Evolutionary conservation across 2,797 vertebrate species (phyloP), one percentile per base, ranked within the genome.

Genomic region (Myiotriccus ornatus): DNA sequence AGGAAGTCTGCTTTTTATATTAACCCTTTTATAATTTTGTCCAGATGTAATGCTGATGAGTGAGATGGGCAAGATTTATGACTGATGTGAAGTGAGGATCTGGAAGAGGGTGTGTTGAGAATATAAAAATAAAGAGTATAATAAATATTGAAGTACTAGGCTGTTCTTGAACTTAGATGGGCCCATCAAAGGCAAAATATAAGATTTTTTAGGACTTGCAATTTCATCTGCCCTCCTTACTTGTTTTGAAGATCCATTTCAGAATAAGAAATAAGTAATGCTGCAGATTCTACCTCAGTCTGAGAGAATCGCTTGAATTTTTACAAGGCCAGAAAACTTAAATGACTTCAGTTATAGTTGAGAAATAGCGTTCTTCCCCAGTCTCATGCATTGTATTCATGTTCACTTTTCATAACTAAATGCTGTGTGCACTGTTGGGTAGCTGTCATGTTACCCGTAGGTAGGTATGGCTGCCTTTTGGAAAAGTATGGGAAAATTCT

Each of bases 11-110:
- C 43, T 73, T 92, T 94, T 92, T 86, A 4, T 93, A 64, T 96
- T 96, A 90, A 95, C 87, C 74, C 80, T 88, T 96, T 82, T 93
- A 67, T 94, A 95, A 96, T 94, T 78, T 84, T 88, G 30, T 92
- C 83, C 91, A 96, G 94, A 96, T 96, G 93, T 74, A 67, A 60
- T 67, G 43, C 70, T 1, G 30, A 50, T 94, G 87, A 90, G 89
- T 94, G 85, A 89, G 83, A 90, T 91, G 83, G 67, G 76, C 65
- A 60, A 78, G 85, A 96, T 96, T 96, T 96, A 93, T 82, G 87
- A 49, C 47, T 49, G 24, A 49, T 88, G 56, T 73, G 52, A 94
- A 95, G 84, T 84, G 59, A 88, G 69, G 91, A 76, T 93, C 90
- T 91, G 85, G 80, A 88, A 88, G 63, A 86, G 83, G 47, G 69